Evolutionary conservation across 2,797 vertebrate genomes (phyloP).

Genomic region (Cirrhinus molitorella): DNA sequence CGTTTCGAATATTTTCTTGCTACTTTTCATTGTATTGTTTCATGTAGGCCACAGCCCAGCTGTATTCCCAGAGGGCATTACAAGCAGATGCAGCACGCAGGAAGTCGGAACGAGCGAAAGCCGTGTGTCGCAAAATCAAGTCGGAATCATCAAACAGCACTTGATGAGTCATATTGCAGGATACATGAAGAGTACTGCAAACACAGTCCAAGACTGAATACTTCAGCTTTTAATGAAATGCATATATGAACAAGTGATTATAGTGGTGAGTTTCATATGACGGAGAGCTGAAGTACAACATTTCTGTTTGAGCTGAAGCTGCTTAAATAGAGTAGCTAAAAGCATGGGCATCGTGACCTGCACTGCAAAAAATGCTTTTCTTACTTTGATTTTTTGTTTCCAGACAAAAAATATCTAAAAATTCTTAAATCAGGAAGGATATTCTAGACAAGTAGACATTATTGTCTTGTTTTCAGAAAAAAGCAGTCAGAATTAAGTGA

Average conservation of each 20-base stretch:
- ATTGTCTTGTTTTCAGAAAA: too few species aligned
- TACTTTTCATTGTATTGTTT: slow-evolving; percentile 67
- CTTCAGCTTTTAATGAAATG: slow-evolving; percentile 18
- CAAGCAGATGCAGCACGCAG: slow-evolving; percentile 74
- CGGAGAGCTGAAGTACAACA: neutral
- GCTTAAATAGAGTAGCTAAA: neutral
- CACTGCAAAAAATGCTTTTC: too few species aligned
- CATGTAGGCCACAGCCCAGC: slow-evolving; percentile 74
- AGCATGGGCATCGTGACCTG: neutral
- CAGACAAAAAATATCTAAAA: too few species aligned
- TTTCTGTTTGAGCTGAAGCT: neutral
- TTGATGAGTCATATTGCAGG: slow-evolving; percentile 67
- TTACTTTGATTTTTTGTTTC: too few species aligned
- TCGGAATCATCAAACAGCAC: slow-evolving; percentile 62
- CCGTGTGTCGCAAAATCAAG: slow-evolving; percentile 65
- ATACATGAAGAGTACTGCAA: slow-evolving; percentile 45
- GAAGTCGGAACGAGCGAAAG: slow-evolving; percentile 63
- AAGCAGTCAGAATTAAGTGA: too few species aligned
- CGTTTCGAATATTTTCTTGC: slow-evolving; percentile 23
- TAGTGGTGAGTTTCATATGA: neutral
- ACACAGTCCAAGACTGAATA: slow-evolving; percentile 25
- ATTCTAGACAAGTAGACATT: too few species aligned
- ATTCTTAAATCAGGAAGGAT: too few species aligned
- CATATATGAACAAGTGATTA: slow-evolving; percentile 36
- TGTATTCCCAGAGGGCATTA: slow-evolving; percentile 74